Evolutionary conservation across 2,113 vertebrate genomes (phyloP), one percentile per base, ranked within the genome.

Genomic region (Chinchilla lanigera): DNA sequence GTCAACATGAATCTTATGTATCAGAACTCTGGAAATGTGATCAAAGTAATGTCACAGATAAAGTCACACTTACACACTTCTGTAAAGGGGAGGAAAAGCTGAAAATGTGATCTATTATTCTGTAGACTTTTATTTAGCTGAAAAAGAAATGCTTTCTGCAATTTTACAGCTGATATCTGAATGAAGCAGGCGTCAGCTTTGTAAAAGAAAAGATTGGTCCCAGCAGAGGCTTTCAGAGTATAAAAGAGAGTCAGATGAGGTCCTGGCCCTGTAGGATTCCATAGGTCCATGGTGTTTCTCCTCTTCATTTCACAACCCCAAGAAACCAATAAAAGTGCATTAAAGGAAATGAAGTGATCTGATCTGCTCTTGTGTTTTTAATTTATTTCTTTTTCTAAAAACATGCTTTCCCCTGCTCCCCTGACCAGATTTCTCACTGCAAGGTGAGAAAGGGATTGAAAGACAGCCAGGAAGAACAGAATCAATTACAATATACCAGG

Each of bases 1-100:
- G 9, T 41, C 33, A 24, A 16, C 6, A 3, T 50, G 3, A 47
- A 7, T 13, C 0, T 7, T 12, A 1, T 6, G 24, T 26, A n/a
- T 38, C 22, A 56, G 30, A 54, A 60, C 5, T 28, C 24, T 41
- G 9, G 33, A 24, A 54, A 67, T 63, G 24, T 47, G 19, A 77
- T 12, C 60, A 78, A 38, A 69, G 71, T 44, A 16, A 20, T 58
- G 44, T 78, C 38, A 63, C 41, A 44, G 19, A 24, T 52, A n/a
- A 63, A 90, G 3, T 58, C 24, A 50, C 71, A 58, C 47, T 50
- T 33, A 58, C 1, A 60, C 16, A 52, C 65, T 71, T 60, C 9
- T 19, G 24, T 19, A 71, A 65, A 93, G 38, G 3, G 0, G n/a
- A 26, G 54, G 20, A 30, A 44, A 85, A 65, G 13, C 5, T 56